Evolutionary conservation across 2,113 vertebrate genomes (phyloP).

Genomic region (Murina feae): DNA sequence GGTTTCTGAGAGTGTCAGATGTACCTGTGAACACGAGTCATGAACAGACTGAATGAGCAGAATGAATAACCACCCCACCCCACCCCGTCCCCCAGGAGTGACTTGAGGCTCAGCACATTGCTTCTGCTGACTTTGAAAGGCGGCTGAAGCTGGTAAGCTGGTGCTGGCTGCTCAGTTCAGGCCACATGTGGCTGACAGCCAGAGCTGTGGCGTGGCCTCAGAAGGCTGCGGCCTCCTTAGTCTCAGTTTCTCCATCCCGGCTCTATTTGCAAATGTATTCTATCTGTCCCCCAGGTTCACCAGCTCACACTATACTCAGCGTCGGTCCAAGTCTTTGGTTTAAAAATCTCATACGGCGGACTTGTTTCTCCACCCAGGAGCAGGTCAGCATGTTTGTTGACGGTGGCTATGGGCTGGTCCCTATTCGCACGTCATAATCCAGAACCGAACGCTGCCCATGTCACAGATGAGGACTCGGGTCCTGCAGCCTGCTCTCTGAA

Average conservation of each 20-base stretch:
- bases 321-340: background rate
- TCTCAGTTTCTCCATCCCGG: background rate
- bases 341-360: background rate
- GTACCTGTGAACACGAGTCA: background rate
- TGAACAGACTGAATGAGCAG: background rate
- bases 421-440: background rate
- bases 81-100: background rate
- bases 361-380: background rate
- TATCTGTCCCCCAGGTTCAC: rapidly evolving
- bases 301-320: background rate
- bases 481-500: background rate
- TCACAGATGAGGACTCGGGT: background rate
- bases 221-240: too few species aligned
- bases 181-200: background rate
- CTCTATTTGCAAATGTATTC: background rate
- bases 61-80: background rate
- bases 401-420: too few species aligned
- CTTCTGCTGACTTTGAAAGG: background rate
- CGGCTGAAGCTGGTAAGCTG: background rate
- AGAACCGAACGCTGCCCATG: background rate
- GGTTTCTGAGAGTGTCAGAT: background rate
- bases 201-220: background rate
- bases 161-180: background rate
- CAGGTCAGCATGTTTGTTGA: background rate
- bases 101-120: background rate